phyloP scores from a whole-genome alignment of 2,113 vertebrate genomes.

The Planiliza haematocheilus region DNA sequence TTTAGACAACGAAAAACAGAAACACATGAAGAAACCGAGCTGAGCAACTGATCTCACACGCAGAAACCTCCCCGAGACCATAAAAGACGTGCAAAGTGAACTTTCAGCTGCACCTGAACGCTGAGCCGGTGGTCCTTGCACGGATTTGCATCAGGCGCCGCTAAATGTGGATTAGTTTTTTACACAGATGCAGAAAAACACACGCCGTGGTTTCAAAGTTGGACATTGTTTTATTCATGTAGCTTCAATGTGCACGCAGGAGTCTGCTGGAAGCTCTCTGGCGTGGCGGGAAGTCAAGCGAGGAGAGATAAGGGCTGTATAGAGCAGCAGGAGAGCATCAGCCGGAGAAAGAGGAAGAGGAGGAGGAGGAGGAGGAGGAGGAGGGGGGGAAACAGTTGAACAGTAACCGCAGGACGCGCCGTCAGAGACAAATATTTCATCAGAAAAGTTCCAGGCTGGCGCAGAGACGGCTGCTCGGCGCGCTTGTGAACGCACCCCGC shows the following conservation, averaged over 20 bases:
- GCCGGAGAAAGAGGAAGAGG: no score
- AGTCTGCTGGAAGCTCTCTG: constrained; percentile 54
- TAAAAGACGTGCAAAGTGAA: no score
- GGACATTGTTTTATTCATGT: constrained; percentile 69
- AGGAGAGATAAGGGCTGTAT: constrained; percentile 56
- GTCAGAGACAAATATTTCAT: constrained; percentile 66
- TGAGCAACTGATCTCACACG: no score
- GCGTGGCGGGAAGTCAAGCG: constrained; percentile 63
- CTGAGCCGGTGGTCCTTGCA: not conserved
- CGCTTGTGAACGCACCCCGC: constrained; percentile 42
- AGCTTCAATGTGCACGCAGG: constrained; percentile 30
- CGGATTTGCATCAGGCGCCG: constrained; percentile 48
- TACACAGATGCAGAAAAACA: constrained; percentile 14
- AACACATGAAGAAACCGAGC: constrained; percentile 8
- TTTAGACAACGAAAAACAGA: not conserved
- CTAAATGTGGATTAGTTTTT: constrained; percentile 16
- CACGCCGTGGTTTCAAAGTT: constrained; percentile 31
- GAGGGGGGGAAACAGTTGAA: constrained; percentile 50
- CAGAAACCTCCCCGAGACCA: no score
- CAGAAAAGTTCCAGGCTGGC: constrained; percentile 55
- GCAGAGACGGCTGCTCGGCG: constrained; percentile 26
- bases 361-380: no score
- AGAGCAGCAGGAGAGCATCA: constrained; percentile 49
- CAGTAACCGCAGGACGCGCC: constrained; percentile 58
- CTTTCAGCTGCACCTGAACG: no score